phyloP scores from a whole-genome alignment of 2,797 vertebrate species.

The Triplophysa bombifrons region DNA sequence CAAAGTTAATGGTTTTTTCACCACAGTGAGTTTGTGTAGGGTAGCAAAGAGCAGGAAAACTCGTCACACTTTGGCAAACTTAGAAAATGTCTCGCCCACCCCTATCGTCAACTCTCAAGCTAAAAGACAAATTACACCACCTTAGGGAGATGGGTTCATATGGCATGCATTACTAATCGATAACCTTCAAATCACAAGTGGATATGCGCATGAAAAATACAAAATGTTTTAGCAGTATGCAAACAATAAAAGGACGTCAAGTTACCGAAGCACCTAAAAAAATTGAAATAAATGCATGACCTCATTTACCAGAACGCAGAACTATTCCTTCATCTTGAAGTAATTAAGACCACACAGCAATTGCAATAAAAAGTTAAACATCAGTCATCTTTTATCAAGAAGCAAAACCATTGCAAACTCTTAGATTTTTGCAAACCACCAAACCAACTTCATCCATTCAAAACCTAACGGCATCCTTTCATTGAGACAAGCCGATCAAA shows the following conservation, averaged over 20 bases:
- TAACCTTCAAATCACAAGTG: slow-evolving; percentile 11
- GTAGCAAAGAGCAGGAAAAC: slow-evolving; percentile 20
- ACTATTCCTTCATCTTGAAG: not conserved
- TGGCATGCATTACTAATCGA: not conserved
- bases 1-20: slow-evolving; percentile 44
- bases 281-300: not conserved
- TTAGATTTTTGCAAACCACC: not conserved
- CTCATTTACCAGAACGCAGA: not conserved
- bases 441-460: not conserved
- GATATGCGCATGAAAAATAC: slow-evolving; percentile 5
- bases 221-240: not conserved
- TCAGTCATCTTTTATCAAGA: not conserved
- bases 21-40: slow-evolving; percentile 12
- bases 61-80: slow-evolving; percentile 10
- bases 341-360: not conserved
- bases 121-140: slow-evolving; percentile 10
- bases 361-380: not conserved
- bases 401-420: not conserved
- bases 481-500: not conserved
- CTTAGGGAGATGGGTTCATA: not conserved
- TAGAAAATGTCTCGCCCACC: not conserved
- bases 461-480: not conserved
- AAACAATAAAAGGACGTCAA: not conserved
- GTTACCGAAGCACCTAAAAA: not conserved
- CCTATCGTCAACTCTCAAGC: not conserved